A percentile compares a stretch with the other conserved stretches of the same genome.
phyloP scores from a whole-genome alignment of 2,888 invertebrate species.

The Drosophila austrosaltans region DNA sequence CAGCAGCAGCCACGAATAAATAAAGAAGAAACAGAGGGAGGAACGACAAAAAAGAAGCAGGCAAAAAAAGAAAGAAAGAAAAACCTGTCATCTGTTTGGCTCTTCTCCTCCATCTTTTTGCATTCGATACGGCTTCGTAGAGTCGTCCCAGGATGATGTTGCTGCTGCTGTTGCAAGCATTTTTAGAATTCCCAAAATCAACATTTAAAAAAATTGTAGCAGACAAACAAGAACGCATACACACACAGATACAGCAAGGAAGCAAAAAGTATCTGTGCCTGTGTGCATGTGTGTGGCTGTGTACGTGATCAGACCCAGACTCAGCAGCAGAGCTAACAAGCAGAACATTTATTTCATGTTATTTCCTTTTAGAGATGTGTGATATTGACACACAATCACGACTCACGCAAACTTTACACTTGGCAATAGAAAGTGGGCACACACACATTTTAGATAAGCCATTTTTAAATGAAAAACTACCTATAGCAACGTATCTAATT shows the following conservation, averaged over 20 bases:
- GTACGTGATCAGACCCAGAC: conserved; percentile 45
- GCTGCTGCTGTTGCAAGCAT: conserved; percentile 52
- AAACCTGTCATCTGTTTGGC: conserved; percentile 66
- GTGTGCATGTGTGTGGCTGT: not conserved
- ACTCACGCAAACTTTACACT: conserved; percentile 4
- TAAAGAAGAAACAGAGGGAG: conserved; percentile 37
- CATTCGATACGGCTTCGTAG: conserved; percentile 45
- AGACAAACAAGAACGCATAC: conserved; percentile 42
- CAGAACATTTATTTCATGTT: conserved; percentile 18
- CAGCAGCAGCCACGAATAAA: conserved; percentile 36
- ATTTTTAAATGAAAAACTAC: too few relatives aligned
- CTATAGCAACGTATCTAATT: too few relatives aligned
- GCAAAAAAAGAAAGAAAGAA: conserved; percentile 28
- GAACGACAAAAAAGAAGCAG: conserved; percentile 9
- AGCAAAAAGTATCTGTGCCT: conserved; percentile 26
- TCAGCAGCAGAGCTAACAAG: conserved; percentile 35
- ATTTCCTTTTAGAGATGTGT: conserved; percentile 19
- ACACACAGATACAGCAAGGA: conserved; percentile 25
- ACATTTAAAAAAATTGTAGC: conserved; percentile 52
- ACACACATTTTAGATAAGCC: not conserved
- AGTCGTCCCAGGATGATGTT: conserved; percentile 18
- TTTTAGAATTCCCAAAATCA: conserved; percentile 72
- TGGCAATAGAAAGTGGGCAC: not conserved
- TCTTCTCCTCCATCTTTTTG: conserved; percentile 39
- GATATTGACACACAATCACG: conserved; percentile 12